Percentiles rank a stretch among this genome's conserved stretches.
Conservation (phyloP, 2,113 vertebrate genomes). For the Willisornis vidua region DNA sequence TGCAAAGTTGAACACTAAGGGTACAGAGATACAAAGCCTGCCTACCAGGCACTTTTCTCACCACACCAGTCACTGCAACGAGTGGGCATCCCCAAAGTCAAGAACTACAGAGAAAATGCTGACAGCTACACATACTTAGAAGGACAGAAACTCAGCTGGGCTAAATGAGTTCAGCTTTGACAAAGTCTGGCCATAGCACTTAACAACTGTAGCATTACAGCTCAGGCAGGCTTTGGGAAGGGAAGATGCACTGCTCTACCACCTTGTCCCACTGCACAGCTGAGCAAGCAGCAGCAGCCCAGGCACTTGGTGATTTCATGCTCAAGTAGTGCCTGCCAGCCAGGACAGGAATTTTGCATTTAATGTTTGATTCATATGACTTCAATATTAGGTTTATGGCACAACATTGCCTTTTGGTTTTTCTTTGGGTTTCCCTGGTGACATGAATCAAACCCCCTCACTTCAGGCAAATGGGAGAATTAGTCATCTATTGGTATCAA, state of each 20-base stretch:
- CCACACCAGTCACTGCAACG: neutral
- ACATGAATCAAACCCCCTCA: neutral
- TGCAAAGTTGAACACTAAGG: neutral
- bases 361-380: neutral
- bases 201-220: neutral
- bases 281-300: neutral
- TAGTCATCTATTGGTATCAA: neutral
- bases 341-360: neutral
- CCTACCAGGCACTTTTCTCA: neutral
- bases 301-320: neutral
- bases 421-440: neutral
- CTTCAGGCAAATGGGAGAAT: neutral
- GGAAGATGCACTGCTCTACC: neutral
- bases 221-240: neutral
- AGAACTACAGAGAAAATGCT: neutral
- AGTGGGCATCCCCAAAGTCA: neutral
- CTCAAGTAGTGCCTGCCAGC: neutral
- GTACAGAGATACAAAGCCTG: neutral
- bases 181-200: neutral
- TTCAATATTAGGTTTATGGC: neutral
- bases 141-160: neutral
- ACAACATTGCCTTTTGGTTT: neutral
- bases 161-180: neutral
- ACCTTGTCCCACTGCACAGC: neutral
- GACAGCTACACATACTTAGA: neutral